Conservation (phyloP, 1,140 invertebrate species). For the Hyphantria cunea region DNA sequence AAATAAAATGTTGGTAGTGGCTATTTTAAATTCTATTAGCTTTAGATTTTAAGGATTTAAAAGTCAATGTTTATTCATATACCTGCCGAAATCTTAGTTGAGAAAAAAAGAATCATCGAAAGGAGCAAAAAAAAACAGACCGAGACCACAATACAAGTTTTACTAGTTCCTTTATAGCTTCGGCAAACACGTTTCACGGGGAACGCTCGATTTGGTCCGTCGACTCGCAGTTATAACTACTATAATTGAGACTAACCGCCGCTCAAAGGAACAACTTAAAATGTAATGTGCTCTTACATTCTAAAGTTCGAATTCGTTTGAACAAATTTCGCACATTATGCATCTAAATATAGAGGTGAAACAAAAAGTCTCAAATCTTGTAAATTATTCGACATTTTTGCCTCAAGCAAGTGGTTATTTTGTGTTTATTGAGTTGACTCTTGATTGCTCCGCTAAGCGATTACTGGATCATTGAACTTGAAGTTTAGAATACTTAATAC, state of each 20-base stretch:
- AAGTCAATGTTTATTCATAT: constrained; percentile 47
- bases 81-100: constrained; percentile 36
- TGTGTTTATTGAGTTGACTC: constrained; percentile 58
- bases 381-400: constrained; percentile 70
- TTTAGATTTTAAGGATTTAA: too few relatives aligned
- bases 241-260: constrained; percentile 47
- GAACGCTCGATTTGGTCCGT: constrained; percentile 56
- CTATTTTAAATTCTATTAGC: too few relatives aligned
- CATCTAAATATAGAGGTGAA: constrained; percentile 48
- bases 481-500: constrained; percentile 35
- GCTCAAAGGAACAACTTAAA: constrained; percentile 39
- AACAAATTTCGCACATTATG: constrained; percentile 37
- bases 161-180: constrained; percentile 65
- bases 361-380: constrained; percentile 55
- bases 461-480: constrained; percentile 66
- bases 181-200: constrained; percentile 54
- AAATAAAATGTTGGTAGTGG: too few relatives aligned
- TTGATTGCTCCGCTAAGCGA: constrained; percentile 55
- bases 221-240: constrained; percentile 18
- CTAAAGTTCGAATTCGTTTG: constrained; percentile 55
- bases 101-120: constrained; percentile 34
- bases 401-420: constrained; percentile 58
- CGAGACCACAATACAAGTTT: constrained; percentile 56
- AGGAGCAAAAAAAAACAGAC: constrained; percentile 48
- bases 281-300: constrained; percentile 42